Conservation (phyloP, 2,797 vertebrate genomes). For the Chelmon rostratus region DNA sequence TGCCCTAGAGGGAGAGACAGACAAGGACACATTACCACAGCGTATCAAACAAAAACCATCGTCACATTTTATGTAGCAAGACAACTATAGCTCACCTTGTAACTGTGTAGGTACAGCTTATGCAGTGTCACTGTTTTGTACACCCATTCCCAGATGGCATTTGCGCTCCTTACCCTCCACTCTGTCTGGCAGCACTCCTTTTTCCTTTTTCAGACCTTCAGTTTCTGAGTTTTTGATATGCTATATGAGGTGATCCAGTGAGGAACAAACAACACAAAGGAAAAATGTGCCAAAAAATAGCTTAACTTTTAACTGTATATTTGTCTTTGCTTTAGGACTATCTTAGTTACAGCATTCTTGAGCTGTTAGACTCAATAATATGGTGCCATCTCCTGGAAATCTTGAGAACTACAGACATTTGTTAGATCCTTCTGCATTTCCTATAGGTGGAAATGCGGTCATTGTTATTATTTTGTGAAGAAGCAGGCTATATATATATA, state of each 20-base stretch:
- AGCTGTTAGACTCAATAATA: constrained; percentile 87
- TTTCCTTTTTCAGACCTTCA: constrained; percentile 83
- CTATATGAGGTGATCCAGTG: constrained; percentile 75
- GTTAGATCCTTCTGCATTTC: constrained; percentile 79
- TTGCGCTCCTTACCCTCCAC: constrained; percentile 68
- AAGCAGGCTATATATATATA: constrained; percentile 51
- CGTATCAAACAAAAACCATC: constrained; percentile 42
- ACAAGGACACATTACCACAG: constrained; percentile 20
- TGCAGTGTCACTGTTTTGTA: constrained; percentile 69
- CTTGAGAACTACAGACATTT: constrained; percentile 87
- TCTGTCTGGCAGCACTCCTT: constrained; percentile 79
- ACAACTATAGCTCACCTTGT: constrained; percentile 58
- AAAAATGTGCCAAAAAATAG: constrained; percentile 89
- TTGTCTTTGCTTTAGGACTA: constrained; percentile 86
- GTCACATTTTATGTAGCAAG: constrained; percentile 56
- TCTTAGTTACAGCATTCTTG: constrained; percentile 84
- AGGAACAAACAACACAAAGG: constrained; percentile 77
- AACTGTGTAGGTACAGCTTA: constrained; percentile 53
- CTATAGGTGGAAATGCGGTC: constrained; percentile 74
- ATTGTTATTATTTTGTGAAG: constrained; percentile 82
- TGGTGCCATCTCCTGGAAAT: constrained; percentile 91
- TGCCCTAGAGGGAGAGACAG: constrained; percentile 46
- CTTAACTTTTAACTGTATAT: constrained; percentile 81
- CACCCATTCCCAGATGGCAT: constrained; percentile 67
- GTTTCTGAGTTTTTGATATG: constrained; percentile 81